A percentile compares a stretch with the other conserved stretches of the same genome.
Evolutionary conservation across 2,113 vertebrate species (phyloP).

Genomic region (Recurvirostra avosetta): DNA sequence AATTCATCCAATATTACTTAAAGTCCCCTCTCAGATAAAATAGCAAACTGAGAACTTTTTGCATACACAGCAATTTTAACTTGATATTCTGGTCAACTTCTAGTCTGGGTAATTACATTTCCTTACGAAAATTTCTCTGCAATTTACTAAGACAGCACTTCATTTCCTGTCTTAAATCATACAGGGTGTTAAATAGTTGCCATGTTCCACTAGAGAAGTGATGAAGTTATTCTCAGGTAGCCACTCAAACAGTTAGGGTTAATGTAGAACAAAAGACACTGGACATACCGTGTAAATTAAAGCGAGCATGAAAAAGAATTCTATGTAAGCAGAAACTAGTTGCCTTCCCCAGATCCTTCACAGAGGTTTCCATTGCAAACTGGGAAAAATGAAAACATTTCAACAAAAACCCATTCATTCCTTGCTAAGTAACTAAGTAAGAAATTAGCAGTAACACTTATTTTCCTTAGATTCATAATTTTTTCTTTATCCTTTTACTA

Average conservation of each 20-base stretch:
- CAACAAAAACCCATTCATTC: background rate
- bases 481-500: background rate
- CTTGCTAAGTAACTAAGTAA: background rate
- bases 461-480: background rate
- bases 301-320: background rate
- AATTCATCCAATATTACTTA: background rate
- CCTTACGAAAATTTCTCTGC: background rate
- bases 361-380: background rate
- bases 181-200: background rate
- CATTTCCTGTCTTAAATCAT: background rate
- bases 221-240: background rate
- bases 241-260: background rate
- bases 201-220: background rate
- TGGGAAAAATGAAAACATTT: background rate
- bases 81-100: background rate
- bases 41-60: background rate
- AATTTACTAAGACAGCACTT: slow-evolving; percentile 15
- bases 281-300: background rate
- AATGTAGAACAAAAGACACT: background rate
- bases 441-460: background rate
- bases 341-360: background rate
- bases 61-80: background rate
- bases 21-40: background rate
- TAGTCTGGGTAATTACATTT: background rate
- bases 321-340: background rate